Evolutionary conservation across 2,888 invertebrate species (phyloP).

Genomic region (Lottia scabra): DNA sequence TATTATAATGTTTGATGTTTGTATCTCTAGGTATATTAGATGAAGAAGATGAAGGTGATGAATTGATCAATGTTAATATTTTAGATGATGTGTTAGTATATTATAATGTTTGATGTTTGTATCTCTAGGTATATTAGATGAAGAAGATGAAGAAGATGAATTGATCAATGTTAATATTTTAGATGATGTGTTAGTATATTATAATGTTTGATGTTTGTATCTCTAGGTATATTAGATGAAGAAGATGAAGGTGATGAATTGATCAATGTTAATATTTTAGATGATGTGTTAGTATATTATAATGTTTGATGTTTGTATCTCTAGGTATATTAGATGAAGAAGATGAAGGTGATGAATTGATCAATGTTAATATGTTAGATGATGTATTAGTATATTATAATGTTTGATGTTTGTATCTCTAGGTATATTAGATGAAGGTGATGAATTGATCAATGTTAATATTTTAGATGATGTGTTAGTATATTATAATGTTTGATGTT

Average conservation of each 20-base stretch:
- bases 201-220: not conserved
- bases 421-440: constrained; percentile 82
- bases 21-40: constrained; percentile 77
- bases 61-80: constrained; percentile 80
- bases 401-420: constrained; percentile 14
- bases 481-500: not conserved
- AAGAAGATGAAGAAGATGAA: constrained; percentile 79
- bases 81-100: constrained; percentile 60
- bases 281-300: constrained; percentile 52
- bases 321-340: constrained; percentile 80
- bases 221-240: constrained; percentile 81
- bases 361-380: constrained; percentile 75
- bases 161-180: constrained; percentile 78
- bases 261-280: constrained; percentile 76
- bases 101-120: not conserved
- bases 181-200: constrained; percentile 56
- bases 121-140: constrained; percentile 79
- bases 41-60: constrained; percentile 78
- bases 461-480: constrained; percentile 65
- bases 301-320: constrained; percentile 12
- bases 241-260: constrained; percentile 80
- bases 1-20: not conserved
- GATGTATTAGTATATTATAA: constrained; percentile 45
- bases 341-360: constrained; percentile 82
- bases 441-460: constrained; percentile 84